Base-by-base conservation (phyloP, 2,113 vertebrate species). In the Prionailurus viverrinus region DNA sequence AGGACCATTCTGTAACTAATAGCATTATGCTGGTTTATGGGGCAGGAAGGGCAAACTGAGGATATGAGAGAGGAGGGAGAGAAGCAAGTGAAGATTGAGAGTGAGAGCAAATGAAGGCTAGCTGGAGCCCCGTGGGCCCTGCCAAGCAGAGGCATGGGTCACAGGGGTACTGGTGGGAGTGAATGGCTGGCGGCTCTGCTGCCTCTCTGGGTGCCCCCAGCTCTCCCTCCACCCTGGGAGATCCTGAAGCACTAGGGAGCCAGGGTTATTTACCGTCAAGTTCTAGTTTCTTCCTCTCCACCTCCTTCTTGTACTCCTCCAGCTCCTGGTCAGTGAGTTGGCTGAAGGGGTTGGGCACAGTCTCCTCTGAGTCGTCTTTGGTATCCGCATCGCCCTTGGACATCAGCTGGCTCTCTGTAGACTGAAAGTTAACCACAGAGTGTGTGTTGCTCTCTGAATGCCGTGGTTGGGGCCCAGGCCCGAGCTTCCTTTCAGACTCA, bases 241-340 rank as follows among this genome's bases (percentile, higher is more conserved):
- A 58, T 18, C 36, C 27, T 3, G 16, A 51, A 93, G 69, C 33
- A 31, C 4, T 0, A 1, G 9, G 21, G 2, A 0, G 2, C 2
- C 8, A 0, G 23, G 29, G 23, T 45, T 74, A 92, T 96, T 16
- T 99, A 99, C 99, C 99, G 12, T 99, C 98, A 3, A 98, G 98
- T 11, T 73, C 98, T 65, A 99, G 98, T 89, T 99, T 99, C 97
- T 99, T 99, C 97, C 99, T 99, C 98, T 99, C 99, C 98, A 99
- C 99, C 96, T 99, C 99, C 95, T 99, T 99, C 98, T 99, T 99
- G 97, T 99, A 99, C 63, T 99, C 99, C 92, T 99, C 99, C 98
- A 99, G 99, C 98, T 99, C 99, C 98, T 99, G 99, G 98, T 99
- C 99, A 0, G 99, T 99, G 92, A 99, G 99, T 97, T 99, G 99